Conservation (phyloP, 2,113 vertebrate genomes). For the Chionodraco myersi region DNA sequence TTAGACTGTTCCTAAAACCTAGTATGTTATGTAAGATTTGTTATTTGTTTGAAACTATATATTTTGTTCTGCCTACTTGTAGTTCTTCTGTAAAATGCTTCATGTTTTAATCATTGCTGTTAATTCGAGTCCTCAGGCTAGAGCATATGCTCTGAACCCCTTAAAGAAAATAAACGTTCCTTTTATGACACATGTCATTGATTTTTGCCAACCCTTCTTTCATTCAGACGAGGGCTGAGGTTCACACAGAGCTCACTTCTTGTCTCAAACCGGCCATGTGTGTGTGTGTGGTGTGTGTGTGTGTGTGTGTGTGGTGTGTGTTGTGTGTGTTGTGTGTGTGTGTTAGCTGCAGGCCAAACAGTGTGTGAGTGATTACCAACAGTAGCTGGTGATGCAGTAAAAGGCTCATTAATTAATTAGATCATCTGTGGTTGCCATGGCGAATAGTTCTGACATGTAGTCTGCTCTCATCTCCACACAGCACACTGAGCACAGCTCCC, state of each 20-base stretch:
- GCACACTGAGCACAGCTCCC: constrained; percentile 1
- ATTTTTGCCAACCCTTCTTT: constrained; percentile 39
- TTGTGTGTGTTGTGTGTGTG: too few relatives aligned
- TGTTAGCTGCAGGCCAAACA: constrained; percentile 49
- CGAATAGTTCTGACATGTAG: constrained; percentile 57
- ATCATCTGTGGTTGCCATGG: constrained; percentile 61
- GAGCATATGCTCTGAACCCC: constrained; percentile 57
- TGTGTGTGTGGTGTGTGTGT: constrained; percentile 9
- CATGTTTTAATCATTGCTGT: constrained; percentile 31
- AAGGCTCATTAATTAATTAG: constrained; percentile 77
- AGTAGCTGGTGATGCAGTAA: constrained; percentile 57
- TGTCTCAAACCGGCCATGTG: constrained; percentile 12
- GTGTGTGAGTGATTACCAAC: constrained; percentile 50
- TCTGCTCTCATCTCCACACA: constrained; percentile 41
- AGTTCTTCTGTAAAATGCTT: constrained; percentile 1
- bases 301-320: too few relatives aligned
- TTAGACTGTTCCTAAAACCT: background rate
- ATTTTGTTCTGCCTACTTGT: background rate
- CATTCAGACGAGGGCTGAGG: constrained; percentile 15
- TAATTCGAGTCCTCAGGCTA: constrained; percentile 28
- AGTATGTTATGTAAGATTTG: background rate
- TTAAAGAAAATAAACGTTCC: constrained; percentile 18
- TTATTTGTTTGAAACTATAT: background rate
- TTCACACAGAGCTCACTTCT: constrained; percentile 8
- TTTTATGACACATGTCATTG: constrained; percentile 60